Percentiles rank a stretch among this genome's conserved stretches.
These are phyloP conservation scores for Scolanthus callimorphus DNA, from an alignment of 92 coral and sea anemone species.

Conservation along the genomic window DNA sequence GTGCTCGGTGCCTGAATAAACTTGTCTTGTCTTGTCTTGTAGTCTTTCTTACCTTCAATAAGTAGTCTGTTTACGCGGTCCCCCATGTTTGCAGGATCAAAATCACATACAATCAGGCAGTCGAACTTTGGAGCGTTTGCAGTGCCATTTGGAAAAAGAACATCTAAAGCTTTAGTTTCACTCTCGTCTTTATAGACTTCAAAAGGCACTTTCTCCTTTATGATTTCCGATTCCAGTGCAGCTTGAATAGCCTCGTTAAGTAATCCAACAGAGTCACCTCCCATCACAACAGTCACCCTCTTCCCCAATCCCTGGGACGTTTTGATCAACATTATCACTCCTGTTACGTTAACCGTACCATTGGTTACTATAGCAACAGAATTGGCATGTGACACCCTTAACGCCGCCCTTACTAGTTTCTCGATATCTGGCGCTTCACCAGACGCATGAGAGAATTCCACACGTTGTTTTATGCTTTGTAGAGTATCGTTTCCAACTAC, in stretches of 20 bases:
- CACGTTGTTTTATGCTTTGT: slow-evolving; percentile 30
- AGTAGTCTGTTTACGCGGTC: too few species aligned
- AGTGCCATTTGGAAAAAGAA: slow-evolving; percentile 55
- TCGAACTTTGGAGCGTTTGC: slow-evolving; percentile 57
- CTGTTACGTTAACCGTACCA: slow-evolving; percentile 62
- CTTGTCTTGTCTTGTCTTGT: too few species aligned
- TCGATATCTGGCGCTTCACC: slow-evolving; percentile 56
- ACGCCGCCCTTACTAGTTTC: slow-evolving; percentile 44
- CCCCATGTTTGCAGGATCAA: too few species aligned
- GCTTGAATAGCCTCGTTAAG: slow-evolving; percentile 15
- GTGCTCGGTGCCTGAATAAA: too few species aligned
- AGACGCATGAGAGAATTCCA: slow-evolving; percentile 56
- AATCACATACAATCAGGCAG: slow-evolving; percentile 77
- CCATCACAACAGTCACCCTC: slow-evolving; percentile 47
- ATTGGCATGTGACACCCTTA: slow-evolving; percentile 56
- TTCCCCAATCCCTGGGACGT: slow-evolving; percentile 67
- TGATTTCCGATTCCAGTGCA: slow-evolving; percentile 29
- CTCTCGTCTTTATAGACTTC: slow-evolving; percentile 41
- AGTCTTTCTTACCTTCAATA: too few species aligned
- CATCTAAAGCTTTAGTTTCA: slow-evolving; percentile 40
- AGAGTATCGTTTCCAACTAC: slow-evolving; percentile 63
- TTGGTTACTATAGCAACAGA: slow-evolving; percentile 48
- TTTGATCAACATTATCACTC: slow-evolving; percentile 58
- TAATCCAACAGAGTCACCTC: slow-evolving; percentile 28
- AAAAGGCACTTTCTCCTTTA: slow-evolving; percentile 30